Percentiles rank a stretch among this genome's conserved stretches.
These are phyloP conservation scores for Drosophila varians DNA, from an alignment of 1,140 invertebrate species.

Conservation along the genomic window DNA sequence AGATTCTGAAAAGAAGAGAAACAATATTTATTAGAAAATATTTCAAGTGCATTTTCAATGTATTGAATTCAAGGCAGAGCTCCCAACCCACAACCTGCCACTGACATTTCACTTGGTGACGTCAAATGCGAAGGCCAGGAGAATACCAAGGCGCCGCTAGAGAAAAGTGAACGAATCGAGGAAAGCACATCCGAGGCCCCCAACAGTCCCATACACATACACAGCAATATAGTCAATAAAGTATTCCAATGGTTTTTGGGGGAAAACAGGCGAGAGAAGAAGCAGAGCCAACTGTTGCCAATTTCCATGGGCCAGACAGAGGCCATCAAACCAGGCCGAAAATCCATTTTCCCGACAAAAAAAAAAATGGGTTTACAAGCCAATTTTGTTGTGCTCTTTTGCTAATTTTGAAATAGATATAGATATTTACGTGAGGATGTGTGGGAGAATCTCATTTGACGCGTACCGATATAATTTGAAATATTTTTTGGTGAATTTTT, in stretches of 20 bases:
- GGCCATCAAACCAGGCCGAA: constrained; percentile 31
- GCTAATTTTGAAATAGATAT: constrained; percentile 62
- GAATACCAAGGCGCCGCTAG: constrained; percentile 25
- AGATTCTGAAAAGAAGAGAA: constrained; percentile 50
- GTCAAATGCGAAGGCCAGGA: constrained; percentile 53
- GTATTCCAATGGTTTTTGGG: constrained; percentile 22
- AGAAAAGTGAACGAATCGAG: constrained; percentile 36
- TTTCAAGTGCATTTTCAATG: constrained; percentile 45
- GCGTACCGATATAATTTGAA: constrained; percentile 36
- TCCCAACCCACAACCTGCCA: constrained; percentile 58
- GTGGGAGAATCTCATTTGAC: constrained; percentile 7
- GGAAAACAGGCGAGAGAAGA: constrained; percentile 10
- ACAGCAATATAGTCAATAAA: constrained; percentile 36
- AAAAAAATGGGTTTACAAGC: constrained; percentile 61
- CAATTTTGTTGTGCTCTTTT: constrained; percentile 49
- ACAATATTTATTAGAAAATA: neutral
- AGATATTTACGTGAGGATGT: neutral
- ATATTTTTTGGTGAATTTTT: constrained; percentile 41
- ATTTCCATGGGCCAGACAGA: constrained; percentile 52
- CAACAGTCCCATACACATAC: neutral
- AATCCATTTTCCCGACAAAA: constrained; percentile 28
- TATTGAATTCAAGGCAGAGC: constrained; percentile 40
- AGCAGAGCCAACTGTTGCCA: constrained; percentile 55
- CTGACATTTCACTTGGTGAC: constrained; percentile 77
- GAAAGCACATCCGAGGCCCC: constrained; percentile 15